Evolutionary conservation across 2,888 invertebrate genomes (phyloP).

Genomic region (Exocentrus adspersus): DNA sequence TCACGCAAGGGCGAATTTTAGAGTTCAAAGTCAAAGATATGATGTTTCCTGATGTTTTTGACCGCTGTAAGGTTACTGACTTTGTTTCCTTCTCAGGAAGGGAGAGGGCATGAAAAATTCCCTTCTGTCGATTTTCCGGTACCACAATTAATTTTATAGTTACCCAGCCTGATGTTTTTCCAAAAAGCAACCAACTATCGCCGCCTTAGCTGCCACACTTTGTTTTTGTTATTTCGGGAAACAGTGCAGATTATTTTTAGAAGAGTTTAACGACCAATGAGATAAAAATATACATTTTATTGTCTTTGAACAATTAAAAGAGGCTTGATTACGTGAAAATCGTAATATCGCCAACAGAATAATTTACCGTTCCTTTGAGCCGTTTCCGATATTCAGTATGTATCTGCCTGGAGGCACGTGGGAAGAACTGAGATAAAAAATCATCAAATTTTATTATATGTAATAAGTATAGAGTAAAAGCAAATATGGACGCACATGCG

Average conservation of each 20-base stretch:
- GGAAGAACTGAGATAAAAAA: no score
- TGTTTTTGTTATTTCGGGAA: neutral
- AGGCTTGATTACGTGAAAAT: neutral
- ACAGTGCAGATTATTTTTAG: neutral
- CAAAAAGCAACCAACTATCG: neutral
- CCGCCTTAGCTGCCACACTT: neutral
- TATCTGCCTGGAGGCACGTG: no score
- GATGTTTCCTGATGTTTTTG: neutral
- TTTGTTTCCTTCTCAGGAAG: no score
- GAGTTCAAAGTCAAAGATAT: neutral
- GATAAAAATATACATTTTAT: neutral
- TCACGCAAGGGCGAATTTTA: neutral
- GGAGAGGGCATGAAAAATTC: no score
- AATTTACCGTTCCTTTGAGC: no score
- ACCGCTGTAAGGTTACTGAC: neutral
- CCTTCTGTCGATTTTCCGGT: no score
- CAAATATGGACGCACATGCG: no score
- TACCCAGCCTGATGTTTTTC: neutral
- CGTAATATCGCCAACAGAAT: neutral
- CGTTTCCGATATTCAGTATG: no score
- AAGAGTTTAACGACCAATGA: neutral
- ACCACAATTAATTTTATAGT: neutral
- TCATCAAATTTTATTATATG: no score
- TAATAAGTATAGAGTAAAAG: no score
- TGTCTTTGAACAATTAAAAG: neutral